These are phyloP conservation scores for Nomada hirtipes DNA, from an alignment of 2,888 invertebrate species.

Conservation along the genomic window DNA sequence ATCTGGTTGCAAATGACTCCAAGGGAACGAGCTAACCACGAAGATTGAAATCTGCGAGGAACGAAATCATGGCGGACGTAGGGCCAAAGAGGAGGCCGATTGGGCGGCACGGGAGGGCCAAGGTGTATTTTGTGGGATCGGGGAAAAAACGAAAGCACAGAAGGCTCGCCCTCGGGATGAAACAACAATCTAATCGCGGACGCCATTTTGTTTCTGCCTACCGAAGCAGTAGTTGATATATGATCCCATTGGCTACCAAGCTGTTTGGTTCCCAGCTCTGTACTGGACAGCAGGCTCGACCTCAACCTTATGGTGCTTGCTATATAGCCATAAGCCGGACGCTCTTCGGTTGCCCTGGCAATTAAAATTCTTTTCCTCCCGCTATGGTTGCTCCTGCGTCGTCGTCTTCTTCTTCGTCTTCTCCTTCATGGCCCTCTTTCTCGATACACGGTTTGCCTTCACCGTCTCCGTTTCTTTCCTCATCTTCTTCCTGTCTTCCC, in stretches of 20 bases:
- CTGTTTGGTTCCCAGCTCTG: conserved; percentile 78
- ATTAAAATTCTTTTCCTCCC: conserved; percentile 81
- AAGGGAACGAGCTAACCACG: background rate
- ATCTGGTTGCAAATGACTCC: no score
- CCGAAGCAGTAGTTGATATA: conserved; percentile 82
- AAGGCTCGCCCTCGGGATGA: conserved; percentile 59
- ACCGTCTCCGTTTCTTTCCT: conserved; percentile 62
- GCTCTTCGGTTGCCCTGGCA: conserved; percentile 77
- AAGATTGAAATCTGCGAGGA: background rate
- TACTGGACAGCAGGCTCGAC: conserved; percentile 75
- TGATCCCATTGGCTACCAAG: conserved; percentile 83
- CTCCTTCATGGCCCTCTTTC: conserved; percentile 45
- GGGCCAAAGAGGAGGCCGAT: conserved; percentile 21
- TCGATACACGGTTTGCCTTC: conserved; percentile 22
- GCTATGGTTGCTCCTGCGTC: conserved; percentile 73
- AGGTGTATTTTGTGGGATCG: conserved; percentile 56
- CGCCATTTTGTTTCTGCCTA: conserved; percentile 80
- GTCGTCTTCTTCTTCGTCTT: conserved; percentile 67
- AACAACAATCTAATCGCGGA: conserved; percentile 73
- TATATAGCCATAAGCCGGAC: conserved; percentile 75
- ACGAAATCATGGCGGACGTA: conserved; percentile 35
- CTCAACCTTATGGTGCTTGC: conserved; percentile 77
- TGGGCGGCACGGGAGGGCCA: conserved; percentile 43
- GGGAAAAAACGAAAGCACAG: conserved; percentile 43
- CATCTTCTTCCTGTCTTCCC: conserved; percentile 23